Conservation (phyloP, 2,888 invertebrate genomes). For the Xanthia togata region DNA sequence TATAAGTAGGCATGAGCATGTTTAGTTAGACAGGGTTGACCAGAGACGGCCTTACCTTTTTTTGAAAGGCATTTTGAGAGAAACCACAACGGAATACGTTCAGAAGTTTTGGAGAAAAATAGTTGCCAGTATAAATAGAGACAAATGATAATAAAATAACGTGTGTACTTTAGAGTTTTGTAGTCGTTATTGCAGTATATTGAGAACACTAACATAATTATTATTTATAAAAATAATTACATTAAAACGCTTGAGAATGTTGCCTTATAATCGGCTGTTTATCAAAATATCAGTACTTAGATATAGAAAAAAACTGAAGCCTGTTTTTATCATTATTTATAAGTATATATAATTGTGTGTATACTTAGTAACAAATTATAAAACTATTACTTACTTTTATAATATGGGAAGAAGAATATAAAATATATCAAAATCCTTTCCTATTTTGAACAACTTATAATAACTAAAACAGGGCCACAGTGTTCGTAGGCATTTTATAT, state of each 20-base stretch:
- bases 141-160: slow-evolving; percentile 48
- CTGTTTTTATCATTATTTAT: slow-evolving; percentile 29
- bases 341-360: not conserved
- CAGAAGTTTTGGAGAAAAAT: slow-evolving; percentile 33
- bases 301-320: slow-evolving; percentile 32
- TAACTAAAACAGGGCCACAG: slow-evolving; percentile 51
- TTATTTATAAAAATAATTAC: slow-evolving; percentile 10
- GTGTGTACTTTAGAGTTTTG: slow-evolving; percentile 47
- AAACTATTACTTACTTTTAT: slow-evolving; percentile 5
- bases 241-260: slow-evolving; percentile 44
- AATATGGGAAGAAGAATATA: not conserved
- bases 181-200: slow-evolving; percentile 47
- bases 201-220: slow-evolving; percentile 20
- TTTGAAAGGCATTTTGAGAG: slow-evolving; percentile 54
- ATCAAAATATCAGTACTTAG: slow-evolving; percentile 32
- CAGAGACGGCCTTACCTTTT: slow-evolving; percentile 65
- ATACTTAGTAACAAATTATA: slow-evolving; percentile 1
- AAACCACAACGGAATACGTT: slow-evolving; percentile 33
- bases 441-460: slow-evolving; percentile 18
- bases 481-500: slow-evolving; percentile 58
- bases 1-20: slow-evolving; percentile 42
- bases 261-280: slow-evolving; percentile 55
- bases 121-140: slow-evolving; percentile 26
- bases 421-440: slow-evolving; percentile 5
- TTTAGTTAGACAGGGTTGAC: slow-evolving; percentile 65